These are phyloP conservation scores for Orthonevra nobilis DNA, from an alignment of 2,888 invertebrate genomes.

Conservation along the genomic window DNA sequence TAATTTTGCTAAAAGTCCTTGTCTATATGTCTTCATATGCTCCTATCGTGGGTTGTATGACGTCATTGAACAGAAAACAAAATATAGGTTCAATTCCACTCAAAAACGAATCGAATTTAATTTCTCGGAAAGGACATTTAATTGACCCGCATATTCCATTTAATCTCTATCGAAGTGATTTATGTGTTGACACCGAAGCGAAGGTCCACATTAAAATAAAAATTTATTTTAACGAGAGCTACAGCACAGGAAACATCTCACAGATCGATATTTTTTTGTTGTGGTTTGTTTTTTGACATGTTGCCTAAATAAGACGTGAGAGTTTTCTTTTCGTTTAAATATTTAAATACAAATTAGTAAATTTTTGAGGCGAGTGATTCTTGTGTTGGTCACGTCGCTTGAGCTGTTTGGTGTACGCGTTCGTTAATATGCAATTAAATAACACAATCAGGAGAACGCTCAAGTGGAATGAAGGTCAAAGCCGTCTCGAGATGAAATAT, in stretches of 20 bases:
- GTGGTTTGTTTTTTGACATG: neutral
- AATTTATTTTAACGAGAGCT: neutral
- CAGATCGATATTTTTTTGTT: neutral
- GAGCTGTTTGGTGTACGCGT: too few species aligned
- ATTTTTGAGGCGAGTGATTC: too few species aligned
- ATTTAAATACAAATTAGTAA: conserved; percentile 38
- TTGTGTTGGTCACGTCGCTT: conserved; percentile 7
- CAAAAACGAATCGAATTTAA: too few species aligned
- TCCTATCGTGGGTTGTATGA: neutral
- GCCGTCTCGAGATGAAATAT: too few species aligned
- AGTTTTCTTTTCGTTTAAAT: neutral
- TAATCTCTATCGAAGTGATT: conserved; percentile 6
- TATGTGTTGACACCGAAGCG: conserved; percentile 11
- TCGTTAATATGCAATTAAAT: too few species aligned
- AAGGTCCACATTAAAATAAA: neutral
- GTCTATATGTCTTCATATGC: neutral
- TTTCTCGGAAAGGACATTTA: conserved; percentile 15
- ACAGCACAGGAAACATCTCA: neutral
- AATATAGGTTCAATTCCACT: too few species aligned
- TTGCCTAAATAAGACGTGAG: conserved; percentile 6
- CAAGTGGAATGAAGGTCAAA: too few species aligned
- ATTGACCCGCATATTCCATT: conserved; percentile 22
- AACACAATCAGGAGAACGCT: too few species aligned
- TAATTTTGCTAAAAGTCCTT: conserved; percentile 9
- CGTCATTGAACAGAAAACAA: too few species aligned